A percentile compares a stretch with the other conserved stretches of the same genome.
Evolutionary conservation across 2,113 vertebrate genomes (phyloP).

Genomic region (Menura novaehollandiae): DNA sequence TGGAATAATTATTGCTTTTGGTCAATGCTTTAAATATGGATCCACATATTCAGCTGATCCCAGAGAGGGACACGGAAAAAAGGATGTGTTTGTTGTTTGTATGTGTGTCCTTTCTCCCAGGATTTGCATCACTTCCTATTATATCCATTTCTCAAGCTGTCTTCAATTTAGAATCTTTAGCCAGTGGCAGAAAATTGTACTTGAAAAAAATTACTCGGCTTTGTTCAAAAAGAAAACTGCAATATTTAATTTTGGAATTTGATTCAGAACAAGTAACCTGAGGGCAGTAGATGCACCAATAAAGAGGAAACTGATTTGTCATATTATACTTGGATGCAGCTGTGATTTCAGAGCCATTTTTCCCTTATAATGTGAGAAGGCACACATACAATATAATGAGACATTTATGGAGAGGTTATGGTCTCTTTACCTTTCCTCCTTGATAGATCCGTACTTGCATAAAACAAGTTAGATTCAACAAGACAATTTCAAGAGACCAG

Average conservation of each 20-base stretch:
- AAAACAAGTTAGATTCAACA: neutral
- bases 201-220: constrained; percentile 18
- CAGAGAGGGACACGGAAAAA: neutral
- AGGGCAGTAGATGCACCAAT: neutral
- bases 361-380: neutral
- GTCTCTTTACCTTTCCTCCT: neutral
- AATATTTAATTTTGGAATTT: constrained; percentile 10
- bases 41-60: neutral
- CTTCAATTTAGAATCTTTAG: neutral
- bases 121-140: neutral
- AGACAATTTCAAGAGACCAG: neutral
- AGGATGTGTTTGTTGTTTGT: neutral
- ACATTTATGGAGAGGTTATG: neutral
- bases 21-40: neutral
- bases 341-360: neutral
- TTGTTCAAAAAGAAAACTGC: neutral
- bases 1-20: neutral
- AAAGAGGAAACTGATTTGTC: neutral
- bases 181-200: neutral
- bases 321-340: neutral
- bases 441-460: neutral
- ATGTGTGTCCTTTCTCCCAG: neutral
- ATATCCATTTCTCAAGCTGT: neutral
- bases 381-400: neutral
- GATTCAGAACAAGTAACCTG: neutral